Base-by-base conservation (phyloP, 2,888 invertebrate species). In the Acrocyrtus sp. region DNA sequence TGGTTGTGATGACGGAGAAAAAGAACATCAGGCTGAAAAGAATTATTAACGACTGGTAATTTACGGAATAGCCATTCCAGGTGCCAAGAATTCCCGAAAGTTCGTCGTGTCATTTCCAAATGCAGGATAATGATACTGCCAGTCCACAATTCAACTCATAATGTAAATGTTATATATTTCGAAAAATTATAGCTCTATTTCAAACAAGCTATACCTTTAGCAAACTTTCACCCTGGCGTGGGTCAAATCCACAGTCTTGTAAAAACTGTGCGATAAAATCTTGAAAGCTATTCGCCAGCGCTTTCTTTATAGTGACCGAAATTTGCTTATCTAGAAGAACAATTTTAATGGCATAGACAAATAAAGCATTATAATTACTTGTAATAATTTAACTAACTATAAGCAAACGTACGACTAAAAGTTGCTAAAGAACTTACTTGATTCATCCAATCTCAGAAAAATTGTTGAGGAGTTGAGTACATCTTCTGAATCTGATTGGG, bases 1-100 rank as follows among this genome's bases (percentile, higher is more conserved):
- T 57, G 39, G 73, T 57, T 8, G 74, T 26, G 29, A 68, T 63
- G 15, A 74, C 53, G 1, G 74, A 63, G 34, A 73, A 68, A 50
- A 73, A 73, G 51, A 45, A 68, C n/a, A 73, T 29, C 41, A 57
- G 39, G 1, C 73, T 61, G 34, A 4, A 24, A 60, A 21, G 8
- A 19, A 22, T 19, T 26, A 58, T 24, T 3, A n/a, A 57, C 12
- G 22, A 62, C 19, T 29, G 8, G 34, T 21, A 41, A 69, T 48
- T 53, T 66, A 72, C 66, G 48, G 62, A 1, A 68, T 43, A 8
- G 96, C 47, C 2, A 76, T 56, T 8, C 96, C 96, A 43, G 96
- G 96, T n/a, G 96, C 96, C 65, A 96, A 96, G 85, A 96, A 96
- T 84, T 96, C 95, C 0, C 95, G 96, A 83, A 96, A 96, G 15